These are phyloP conservation scores for Habroteleia sp. DNA, from an alignment of 2,888 invertebrate genomes.

Conservation along the genomic window DNA sequence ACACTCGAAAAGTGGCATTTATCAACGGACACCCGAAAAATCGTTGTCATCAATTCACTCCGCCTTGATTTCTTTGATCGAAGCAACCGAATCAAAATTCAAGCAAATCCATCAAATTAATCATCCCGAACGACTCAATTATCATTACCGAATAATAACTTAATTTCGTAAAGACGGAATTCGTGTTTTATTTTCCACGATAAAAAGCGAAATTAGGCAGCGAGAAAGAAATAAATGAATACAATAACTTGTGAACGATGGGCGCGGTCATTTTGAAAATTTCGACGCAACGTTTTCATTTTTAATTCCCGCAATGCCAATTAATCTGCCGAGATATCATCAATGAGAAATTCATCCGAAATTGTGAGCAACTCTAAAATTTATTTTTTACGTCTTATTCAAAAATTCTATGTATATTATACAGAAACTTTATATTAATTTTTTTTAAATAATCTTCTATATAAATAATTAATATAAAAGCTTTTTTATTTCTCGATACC, in stretches of 20 bases:
- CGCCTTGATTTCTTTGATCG: constrained; percentile 44
- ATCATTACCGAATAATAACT: constrained; percentile 36
- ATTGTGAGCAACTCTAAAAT: neutral
- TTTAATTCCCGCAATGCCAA: constrained; percentile 58
- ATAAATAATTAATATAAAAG: too few relatives aligned
- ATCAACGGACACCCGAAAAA: constrained; percentile 47
- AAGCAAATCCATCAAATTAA: constrained; percentile 53
- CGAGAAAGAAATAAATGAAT: constrained; percentile 1
- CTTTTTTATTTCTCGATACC: too few relatives aligned
- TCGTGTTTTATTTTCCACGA: neutral
- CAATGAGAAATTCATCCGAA: constrained; percentile 20
- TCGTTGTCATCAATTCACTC: constrained; percentile 46
- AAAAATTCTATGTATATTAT: too few relatives aligned
- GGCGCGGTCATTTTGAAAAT: constrained; percentile 24
- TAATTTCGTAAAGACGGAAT: constrained; percentile 10
- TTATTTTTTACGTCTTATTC: too few relatives aligned
- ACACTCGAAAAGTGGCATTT: constrained; percentile 43
- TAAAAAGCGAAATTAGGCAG: neutral
- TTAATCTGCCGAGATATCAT: constrained; percentile 62
- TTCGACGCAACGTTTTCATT: constrained; percentile 41
- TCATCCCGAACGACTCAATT: constrained; percentile 43
- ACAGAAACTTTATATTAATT: too few relatives aligned
- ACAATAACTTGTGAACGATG: neutral
- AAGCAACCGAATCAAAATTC: constrained; percentile 44
- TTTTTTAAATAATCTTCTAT: too few relatives aligned